Base-by-base conservation (phyloP, 2,888 invertebrate species). In the Pedicia rivosa region DNA sequence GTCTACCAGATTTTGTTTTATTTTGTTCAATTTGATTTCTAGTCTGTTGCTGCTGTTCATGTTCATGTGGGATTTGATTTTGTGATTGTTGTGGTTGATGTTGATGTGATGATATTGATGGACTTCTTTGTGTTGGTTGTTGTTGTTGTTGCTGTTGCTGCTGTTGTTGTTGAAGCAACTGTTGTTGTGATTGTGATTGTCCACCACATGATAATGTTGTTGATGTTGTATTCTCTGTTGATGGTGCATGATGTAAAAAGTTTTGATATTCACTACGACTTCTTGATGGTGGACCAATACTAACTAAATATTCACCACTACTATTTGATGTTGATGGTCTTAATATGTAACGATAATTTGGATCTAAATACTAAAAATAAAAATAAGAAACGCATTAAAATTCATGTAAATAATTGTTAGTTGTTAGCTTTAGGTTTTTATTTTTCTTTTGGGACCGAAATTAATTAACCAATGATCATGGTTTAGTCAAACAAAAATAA, bases 261-360 rank as follows among this genome's bases (percentile, higher is more conserved):
- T 74, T 77, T 43, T 74, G 75, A 46, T 74, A 74, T 33, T 77
- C 77, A 35, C 70, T 68, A 39, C 72, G 66, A 44, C 74, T 74
- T 26, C 73, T 63, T 20, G 53, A 50, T 1, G 74, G 72, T 1
- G 74, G 75, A 10, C 77, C 78, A 20, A 79, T 72, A 2, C 76
- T 74, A 15, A 82, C 71, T 10, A 81, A 67, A 49, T 79, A 82
- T 43, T 74, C 74, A 30, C 78, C 74, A 44, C 77, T 80, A 10
- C 72, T 70, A 40, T 65, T 65, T 34, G 71, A 64, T 31, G 70
- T 57, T 2, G 66, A 70, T 2, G 77, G 77, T 44, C 77, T 75
- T 40, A 80, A 64, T 37, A 78, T 68, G 55, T 78, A 81, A 26
- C 78, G 70, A 50, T 78, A 78, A 35, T 72, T 69, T 1, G 78